Evolutionary conservation across 2,113 vertebrate species (phyloP), one percentile per base, ranked within the genome.

Genomic region (Craseonycteris thonglongyai): DNA sequence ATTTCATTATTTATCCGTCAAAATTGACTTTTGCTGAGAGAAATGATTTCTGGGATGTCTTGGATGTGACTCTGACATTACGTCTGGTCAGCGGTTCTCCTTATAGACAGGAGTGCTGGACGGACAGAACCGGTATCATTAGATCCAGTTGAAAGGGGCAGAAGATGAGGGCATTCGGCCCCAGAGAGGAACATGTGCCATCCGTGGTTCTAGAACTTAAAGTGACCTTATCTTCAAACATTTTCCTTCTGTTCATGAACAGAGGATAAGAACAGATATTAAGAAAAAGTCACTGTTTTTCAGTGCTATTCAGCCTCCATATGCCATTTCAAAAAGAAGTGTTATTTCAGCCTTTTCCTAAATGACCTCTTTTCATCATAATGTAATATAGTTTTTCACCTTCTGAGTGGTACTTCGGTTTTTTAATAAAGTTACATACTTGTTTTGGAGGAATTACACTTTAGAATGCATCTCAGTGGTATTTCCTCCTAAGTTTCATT

Each of bases 281-380:
- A 96, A 96, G 98, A 97, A 98, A 97, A 97, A 98, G 95, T 93
- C 92, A 88, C 96, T n/a, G 61, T 88, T 97, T 91, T 85, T 40
- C 28, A 94, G 84, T 92, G 94, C 95, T 98, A 95, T 95, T 96
- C 98, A 96, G 95, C 85, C 90, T 96, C 94, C 72, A 80, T 58
- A 95, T 93, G 96, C 93, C 96, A 97, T 98, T 98, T 98, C 96
- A 78, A 97, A 97, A 97, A 97, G 97, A 98, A 98, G 92, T 97
- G 97, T 97, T 83, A 95, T 97, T 98, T 98, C 97, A 98, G 97
- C 97, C 95, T 63, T 97, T 98, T 98, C 97, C 98, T 98, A 97
- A 98, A 98, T 97, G 98, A 97, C 96, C 91, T 98, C 86, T 98
- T 97, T 97, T 95, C 93, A 97, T 98, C 97, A 97, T 98, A 96